phyloP scores from a whole-genome alignment of 2,888 invertebrate species.

The Cantharis rufa region DNA sequence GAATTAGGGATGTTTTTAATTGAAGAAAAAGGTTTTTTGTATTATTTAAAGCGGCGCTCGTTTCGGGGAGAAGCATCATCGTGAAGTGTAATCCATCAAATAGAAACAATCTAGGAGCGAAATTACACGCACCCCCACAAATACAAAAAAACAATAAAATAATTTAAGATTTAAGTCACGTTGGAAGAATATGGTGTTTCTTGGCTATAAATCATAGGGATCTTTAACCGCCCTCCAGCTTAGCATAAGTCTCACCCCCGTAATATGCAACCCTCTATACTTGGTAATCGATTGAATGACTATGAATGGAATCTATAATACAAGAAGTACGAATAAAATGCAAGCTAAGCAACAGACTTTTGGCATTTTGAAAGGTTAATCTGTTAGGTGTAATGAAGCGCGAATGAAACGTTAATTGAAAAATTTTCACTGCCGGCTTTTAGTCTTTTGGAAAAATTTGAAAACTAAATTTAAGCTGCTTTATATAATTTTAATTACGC shows the following conservation, averaged over 20 bases:
- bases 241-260: conserved; percentile 40
- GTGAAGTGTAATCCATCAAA: conserved; percentile 25
- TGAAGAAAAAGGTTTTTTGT: not conserved
- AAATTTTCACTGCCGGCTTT: conserved; percentile 18
- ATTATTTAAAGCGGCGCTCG: not conserved
- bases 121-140: conserved; percentile 30
- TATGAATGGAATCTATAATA: conserved; percentile 45
- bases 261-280: conserved; percentile 35
- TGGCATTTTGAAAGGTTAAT: conserved; percentile 37
- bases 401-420: conserved; percentile 38
- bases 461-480: not conserved
- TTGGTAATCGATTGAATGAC: conserved; percentile 42
- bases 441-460: conserved; percentile 4
- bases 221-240: conserved; percentile 45
- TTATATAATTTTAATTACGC: conserved; percentile 14
- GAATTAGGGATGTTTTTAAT: not conserved
- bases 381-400: conserved; percentile 39
- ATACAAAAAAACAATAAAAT: conserved; percentile 54
- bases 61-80: not conserved
- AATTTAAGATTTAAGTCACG: conserved; percentile 55
- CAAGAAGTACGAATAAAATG: conserved; percentile 34
- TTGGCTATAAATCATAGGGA: conserved; percentile 53
- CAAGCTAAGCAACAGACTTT: conserved; percentile 32
- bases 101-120: conserved; percentile 28
- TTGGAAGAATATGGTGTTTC: conserved; percentile 51